phyloP scores from a whole-genome alignment of 2,113 vertebrate species.

The Brevimyrus niger region DNA sequence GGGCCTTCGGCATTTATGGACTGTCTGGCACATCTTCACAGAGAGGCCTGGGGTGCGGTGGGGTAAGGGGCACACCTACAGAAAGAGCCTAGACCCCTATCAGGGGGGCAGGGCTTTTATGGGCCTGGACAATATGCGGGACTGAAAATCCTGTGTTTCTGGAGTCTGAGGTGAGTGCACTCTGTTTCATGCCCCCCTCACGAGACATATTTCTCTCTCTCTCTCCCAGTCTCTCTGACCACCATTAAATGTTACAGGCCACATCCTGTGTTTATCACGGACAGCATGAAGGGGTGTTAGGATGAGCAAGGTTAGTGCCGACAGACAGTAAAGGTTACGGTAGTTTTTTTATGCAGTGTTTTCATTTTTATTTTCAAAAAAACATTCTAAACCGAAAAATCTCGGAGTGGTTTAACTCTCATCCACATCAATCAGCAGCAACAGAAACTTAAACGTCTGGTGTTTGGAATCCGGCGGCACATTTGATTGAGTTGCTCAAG shows the following conservation, averaged over 20 bases:
- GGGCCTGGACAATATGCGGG: background rate
- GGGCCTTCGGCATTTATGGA: constrained; percentile 1
- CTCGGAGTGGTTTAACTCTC: background rate
- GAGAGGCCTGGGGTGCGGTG: background rate
- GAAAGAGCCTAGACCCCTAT: background rate
- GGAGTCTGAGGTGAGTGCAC: background rate
- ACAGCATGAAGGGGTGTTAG: background rate
- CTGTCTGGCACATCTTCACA: background rate
- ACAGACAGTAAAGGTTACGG: background rate
- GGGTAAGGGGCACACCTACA: background rate
- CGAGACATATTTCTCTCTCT: background rate
- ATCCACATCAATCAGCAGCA: background rate
- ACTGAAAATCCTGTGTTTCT: background rate
- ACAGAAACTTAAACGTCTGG: background rate
- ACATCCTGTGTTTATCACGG: background rate
- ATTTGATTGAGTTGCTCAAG: background rate
- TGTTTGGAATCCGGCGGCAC: background rate
- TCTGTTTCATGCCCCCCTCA: background rate
- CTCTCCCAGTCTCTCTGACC: background rate
- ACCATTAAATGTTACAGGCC: background rate
- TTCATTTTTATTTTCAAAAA: background rate
- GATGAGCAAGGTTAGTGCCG: background rate
- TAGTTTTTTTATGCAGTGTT: background rate
- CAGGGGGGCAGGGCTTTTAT: constrained; percentile 7
- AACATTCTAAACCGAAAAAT: background rate